A percentile compares a stretch with the other conserved stretches of the same genome.
Conservation (phyloP, 2,113 vertebrate species). For the Asarcornis scutulata region DNA sequence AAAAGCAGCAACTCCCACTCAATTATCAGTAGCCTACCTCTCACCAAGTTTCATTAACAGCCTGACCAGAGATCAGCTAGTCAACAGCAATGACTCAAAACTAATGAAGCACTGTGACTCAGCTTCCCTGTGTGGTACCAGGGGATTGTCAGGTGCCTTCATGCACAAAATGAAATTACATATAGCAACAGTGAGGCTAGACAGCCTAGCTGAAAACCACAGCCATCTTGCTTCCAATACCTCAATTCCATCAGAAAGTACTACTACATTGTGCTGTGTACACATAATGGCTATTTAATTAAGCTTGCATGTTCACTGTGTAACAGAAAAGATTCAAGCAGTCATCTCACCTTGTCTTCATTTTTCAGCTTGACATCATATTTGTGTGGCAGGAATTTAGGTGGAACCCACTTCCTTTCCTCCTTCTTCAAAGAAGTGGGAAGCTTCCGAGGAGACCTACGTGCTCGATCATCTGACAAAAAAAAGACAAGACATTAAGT, state of each 20-base stretch:
- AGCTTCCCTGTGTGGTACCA: neutral
- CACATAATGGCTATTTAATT: neutral
- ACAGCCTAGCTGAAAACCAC: neutral
- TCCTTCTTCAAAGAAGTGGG: slow-evolving; percentile 93
- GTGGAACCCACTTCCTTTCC: slow-evolving; percentile 94
- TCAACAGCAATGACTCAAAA: neutral
- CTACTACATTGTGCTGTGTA: fast-evolving
- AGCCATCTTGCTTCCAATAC: neutral
- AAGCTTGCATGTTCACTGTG: neutral
- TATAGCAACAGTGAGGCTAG: neutral
- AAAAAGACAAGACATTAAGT: neutral
- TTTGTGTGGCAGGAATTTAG: slow-evolving; percentile 96
- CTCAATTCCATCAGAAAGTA: fast-evolving
- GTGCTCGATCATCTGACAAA: slow-evolving; percentile 88
- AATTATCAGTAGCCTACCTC: neutral
- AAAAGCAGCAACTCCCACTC: neutral
- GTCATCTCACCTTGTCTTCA: slow-evolving; percentile 90
- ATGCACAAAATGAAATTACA: neutral
- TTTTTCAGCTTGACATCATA: slow-evolving; percentile 94
- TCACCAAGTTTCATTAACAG: neutral
- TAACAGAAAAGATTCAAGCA: neutral
- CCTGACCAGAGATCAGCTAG: neutral
- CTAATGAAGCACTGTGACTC: neutral
- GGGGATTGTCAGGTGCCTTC: neutral
- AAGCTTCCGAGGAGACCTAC: slow-evolving; percentile 94